Conservation (phyloP, 2,113 vertebrate species). For the Uropsilus gracilis region DNA sequence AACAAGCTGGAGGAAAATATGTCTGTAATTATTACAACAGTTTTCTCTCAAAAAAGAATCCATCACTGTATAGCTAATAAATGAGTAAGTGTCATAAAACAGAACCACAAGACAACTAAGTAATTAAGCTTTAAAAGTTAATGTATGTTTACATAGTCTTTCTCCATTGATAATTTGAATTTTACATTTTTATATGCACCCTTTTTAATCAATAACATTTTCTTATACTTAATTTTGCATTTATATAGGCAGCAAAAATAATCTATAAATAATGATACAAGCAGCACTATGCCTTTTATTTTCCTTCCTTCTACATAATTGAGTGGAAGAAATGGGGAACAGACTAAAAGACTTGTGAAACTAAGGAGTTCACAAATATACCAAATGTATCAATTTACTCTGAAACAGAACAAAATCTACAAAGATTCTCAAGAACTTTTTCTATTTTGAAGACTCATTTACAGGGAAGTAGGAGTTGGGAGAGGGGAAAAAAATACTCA, state of each 20-base stretch:
- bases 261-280: background rate
- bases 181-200: slow-evolving; percentile 5
- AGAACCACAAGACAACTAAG: background rate
- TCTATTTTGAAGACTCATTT: background rate
- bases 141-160: background rate
- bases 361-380: slow-evolving; percentile 21
- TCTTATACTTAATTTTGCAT: slow-evolving; percentile 37
- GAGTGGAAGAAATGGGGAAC: background rate
- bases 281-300: background rate
- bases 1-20: background rate
- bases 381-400: background rate
- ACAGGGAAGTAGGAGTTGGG: too few species aligned
- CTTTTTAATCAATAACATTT: slow-evolving; percentile 5
- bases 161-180: background rate
- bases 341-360: background rate
- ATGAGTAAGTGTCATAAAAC: slow-evolving; percentile 31
- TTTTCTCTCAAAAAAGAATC: slow-evolving; percentile 43
- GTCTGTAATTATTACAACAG: background rate
- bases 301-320: background rate
- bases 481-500: background rate
- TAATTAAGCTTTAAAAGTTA: slow-evolving; percentile 17
- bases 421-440: slow-evolving; percentile 38
- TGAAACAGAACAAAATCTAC: slow-evolving; percentile 38
- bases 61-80: slow-evolving; percentile 35
- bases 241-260: slow-evolving; percentile 9